Base-by-base conservation (phyloP, 1,140 invertebrate genomes). In the Akabosia matsudoensis region DNA sequence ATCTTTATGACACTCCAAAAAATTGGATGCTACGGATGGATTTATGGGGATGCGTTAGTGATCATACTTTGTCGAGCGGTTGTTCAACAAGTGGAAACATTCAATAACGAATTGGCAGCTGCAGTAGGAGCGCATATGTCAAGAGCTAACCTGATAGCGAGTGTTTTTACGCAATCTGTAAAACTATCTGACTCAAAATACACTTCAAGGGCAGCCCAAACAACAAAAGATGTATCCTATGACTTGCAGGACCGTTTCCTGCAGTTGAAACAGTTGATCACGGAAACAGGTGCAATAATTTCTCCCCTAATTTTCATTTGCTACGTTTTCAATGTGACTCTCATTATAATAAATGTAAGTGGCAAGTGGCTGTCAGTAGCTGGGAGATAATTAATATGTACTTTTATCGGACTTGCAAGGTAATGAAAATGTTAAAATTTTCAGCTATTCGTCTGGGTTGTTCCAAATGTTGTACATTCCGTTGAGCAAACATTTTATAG, bases 311-410 rank as follows among this genome's bases (percentile, higher is more conserved):
- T 67, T 28, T n/a, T 67, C 3, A 30, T 2, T 30, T 67, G 61
- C 30, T 67, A 67, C 22, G 61, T 24, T 30, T 2, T 30, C 3
- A 67, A 67, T 31, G 31, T 67, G 22, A 30, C 28, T 67, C 24
- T 28, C 28, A 67, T 67, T n/a, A 67, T 67, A 10, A 22, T 67
- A 14, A 31, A 31, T 67, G 61, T 67, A 67, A 67, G 61, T 30
- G 13, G 1, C 61, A 67, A 4, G 4, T 30, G 7, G 61, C 24
- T 13, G 22, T 67, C n/a, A n/a, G n/a, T n/a, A n/a, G n/a, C n/a
- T n/a, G n/a, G n/a, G n/a, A n/a, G n/a, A n/a, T n/a, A n/a, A n/a
- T n/a, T n/a, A n/a, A n/a, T n/a, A n/a, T n/a, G n/a, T n/a, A n/a
- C n/a, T n/a, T n/a, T n/a, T n/a, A n/a, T n/a, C n/a, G n/a, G n/a